A percentile compares a stretch with the other conserved stretches of the same genome.
Conservation (phyloP, 2,113 vertebrate species). For the Nycticebus coucang region DNA sequence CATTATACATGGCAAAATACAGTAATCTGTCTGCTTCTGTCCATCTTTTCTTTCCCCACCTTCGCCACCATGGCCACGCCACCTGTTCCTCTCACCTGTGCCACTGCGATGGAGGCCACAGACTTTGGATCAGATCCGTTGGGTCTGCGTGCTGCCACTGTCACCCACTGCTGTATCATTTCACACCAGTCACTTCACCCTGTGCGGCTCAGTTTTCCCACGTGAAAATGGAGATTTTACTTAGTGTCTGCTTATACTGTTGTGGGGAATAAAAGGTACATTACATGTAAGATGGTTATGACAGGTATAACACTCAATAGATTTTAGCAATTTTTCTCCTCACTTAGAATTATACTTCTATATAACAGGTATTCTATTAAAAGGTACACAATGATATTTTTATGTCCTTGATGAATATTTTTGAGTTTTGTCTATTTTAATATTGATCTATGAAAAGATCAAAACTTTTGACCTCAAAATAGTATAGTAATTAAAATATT, state of each 20-base stretch:
- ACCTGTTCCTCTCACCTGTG: background rate
- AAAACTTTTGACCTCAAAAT: background rate
- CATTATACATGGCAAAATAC: too few relatives aligned
- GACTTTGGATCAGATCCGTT: background rate
- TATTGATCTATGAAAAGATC: conserved; percentile 33
- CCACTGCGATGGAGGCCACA: background rate
- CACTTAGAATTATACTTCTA: background rate
- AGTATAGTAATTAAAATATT: conserved; percentile 3
- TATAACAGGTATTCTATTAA: background rate
- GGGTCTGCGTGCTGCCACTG: background rate
- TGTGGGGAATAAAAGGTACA: background rate
- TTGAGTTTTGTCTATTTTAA: conserved; percentile 33
- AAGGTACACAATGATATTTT: conserved; percentile 18
- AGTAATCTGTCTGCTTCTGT: background rate
- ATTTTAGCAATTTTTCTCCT: conserved; percentile 8
- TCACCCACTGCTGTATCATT: background rate
- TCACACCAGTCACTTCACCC: background rate
- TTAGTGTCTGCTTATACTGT: background rate
- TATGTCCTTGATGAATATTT: conserved; percentile 16
- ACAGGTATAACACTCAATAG: background rate
- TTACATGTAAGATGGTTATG: background rate
- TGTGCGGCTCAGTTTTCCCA: background rate
- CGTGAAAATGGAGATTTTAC: background rate
- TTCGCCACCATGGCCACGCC: background rate
- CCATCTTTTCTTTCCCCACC: background rate